Conservation (phyloP, 2,113 vertebrate species). For the Cololabis saira region DNA sequence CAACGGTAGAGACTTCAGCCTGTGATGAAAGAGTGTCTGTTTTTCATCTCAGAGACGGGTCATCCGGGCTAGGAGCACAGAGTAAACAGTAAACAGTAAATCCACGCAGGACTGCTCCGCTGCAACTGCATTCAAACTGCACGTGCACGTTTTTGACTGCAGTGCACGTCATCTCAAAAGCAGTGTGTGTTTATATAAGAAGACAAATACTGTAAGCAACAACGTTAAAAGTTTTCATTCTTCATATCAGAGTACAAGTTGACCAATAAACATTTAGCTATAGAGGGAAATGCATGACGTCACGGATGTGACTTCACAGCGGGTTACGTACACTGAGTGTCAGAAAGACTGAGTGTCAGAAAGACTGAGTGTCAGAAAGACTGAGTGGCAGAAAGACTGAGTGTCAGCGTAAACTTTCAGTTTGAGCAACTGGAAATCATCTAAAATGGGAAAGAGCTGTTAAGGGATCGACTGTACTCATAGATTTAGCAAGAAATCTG, state of each 20-base stretch:
- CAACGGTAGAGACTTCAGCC: constrained; percentile 20
- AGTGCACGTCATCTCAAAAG: constrained; percentile 47
- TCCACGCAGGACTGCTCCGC: constrained; percentile 26
- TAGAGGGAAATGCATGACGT: too few species aligned
- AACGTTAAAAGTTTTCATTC: constrained; percentile 52
- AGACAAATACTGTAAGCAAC: constrained; percentile 51
- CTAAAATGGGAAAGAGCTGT: too few species aligned
- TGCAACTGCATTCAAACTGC: constrained; percentile 35
- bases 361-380: too few species aligned
- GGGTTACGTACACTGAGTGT: too few species aligned
- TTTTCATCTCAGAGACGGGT: background rate
- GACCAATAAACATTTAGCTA: constrained; percentile 49
- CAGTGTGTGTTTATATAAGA: constrained; percentile 35
- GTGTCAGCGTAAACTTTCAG: too few species aligned
- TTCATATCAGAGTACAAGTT: constrained; percentile 46
- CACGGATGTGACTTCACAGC: too few species aligned
- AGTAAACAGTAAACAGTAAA: constrained; percentile 35
- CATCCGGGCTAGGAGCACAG: background rate
- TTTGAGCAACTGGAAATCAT: too few species aligned
- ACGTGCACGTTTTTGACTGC: background rate
- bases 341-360: too few species aligned
- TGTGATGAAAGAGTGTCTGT: background rate
- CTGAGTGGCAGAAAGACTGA: too few species aligned
- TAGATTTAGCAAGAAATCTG: too few species aligned
- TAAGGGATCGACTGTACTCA: too few species aligned